Conservation (phyloP, 2,113 vertebrate genomes). For the Micronycteris hirsuta region DNA sequence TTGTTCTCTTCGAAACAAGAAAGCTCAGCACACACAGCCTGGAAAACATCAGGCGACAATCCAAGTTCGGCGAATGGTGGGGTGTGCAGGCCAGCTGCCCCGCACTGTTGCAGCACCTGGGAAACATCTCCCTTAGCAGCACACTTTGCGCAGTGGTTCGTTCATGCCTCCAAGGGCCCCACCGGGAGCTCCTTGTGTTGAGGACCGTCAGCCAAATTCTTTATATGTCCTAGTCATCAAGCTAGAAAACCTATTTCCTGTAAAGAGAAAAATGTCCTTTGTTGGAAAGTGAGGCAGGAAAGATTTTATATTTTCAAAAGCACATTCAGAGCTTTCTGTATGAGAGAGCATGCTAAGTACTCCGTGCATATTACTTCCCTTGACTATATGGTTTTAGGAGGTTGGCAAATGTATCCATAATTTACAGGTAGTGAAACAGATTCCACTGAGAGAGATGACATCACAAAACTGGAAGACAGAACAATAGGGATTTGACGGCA, state of each 20-base stretch:
- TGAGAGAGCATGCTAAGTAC: neutral
- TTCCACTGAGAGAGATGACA: neutral
- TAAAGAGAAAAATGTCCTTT: neutral
- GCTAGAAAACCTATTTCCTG: neutral
- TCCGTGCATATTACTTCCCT: neutral
- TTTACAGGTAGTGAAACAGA: neutral
- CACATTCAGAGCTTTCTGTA: neutral
- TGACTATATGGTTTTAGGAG: neutral
- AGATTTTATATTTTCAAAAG: neutral
- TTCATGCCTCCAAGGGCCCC: neutral
- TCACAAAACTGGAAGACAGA: neutral
- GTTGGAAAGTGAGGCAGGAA: neutral
- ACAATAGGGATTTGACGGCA: neutral
- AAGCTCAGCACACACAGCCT: neutral
- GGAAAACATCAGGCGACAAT: no score
- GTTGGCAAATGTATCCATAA: neutral
- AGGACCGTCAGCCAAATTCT: neutral
- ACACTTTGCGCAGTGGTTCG: neutral
- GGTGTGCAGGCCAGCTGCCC: neutral
- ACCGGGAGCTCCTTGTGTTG: neutral
- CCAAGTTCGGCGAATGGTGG: neutral
- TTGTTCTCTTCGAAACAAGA: neutral
- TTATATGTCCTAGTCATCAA: neutral
- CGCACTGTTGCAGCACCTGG: accelerated
- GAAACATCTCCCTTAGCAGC: neutral